phyloP scores from a whole-genome alignment of 2,797 vertebrate species.

The Agapornis canus region DNA sequence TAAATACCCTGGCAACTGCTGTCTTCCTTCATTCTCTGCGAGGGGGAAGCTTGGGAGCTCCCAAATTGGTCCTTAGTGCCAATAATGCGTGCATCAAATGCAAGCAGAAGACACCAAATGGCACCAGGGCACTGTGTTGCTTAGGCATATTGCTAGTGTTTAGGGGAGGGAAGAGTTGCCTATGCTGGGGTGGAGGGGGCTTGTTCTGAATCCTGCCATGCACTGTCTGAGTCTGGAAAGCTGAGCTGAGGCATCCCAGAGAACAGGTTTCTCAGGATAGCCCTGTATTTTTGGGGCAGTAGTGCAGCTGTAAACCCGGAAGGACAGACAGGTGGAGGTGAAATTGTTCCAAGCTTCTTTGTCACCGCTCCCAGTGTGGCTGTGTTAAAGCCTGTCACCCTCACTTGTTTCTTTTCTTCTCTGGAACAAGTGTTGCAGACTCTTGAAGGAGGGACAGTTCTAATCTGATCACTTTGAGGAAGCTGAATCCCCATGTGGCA shows the following conservation, averaged over 20 bases:
- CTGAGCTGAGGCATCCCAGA: neutral
- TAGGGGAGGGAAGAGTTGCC: neutral
- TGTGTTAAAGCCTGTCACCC: neutral
- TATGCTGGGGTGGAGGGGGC: neutral
- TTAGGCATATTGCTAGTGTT: neutral
- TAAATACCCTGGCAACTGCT: constrained; percentile 50
- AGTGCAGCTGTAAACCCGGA: neutral
- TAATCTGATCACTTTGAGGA: neutral
- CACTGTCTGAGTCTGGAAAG: neutral
- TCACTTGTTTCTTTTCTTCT: neutral
- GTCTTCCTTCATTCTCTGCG: neutral
- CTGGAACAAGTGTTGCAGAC: neutral
- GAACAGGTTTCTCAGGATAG: neutral
- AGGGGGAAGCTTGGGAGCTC: neutral
- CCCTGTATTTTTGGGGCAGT: neutral
- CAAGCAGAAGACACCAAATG: neutral
- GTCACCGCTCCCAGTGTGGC: neutral
- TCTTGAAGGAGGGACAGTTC: neutral
- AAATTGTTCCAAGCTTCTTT: neutral
- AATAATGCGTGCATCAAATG: neutral
- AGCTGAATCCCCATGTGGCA: neutral
- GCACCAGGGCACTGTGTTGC: neutral
- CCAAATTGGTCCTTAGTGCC: neutral
- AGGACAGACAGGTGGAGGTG: neutral
- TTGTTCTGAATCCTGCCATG: neutral